Evolutionary conservation across 2,888 invertebrate species (phyloP).

Genomic region (Luffia ferchaultella): DNA sequence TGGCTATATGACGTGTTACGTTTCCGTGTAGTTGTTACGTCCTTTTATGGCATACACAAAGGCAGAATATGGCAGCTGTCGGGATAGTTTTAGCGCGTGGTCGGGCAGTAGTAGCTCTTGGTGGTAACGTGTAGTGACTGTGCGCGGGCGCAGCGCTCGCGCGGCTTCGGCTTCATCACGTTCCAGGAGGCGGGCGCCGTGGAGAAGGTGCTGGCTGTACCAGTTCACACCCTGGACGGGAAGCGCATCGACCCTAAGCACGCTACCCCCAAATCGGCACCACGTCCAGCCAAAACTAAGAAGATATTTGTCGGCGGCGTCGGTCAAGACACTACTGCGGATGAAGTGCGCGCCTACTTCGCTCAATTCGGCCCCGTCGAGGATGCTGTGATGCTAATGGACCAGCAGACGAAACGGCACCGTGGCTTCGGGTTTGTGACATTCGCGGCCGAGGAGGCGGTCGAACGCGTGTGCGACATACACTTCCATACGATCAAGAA

Average conservation of each 20-base stretch:
- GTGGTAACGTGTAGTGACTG: no score
- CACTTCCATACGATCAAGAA: conserved; percentile 94
- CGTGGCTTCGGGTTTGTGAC: conserved; percentile 92
- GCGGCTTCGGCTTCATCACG: conserved; percentile 94
- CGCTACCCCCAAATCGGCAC: conserved; percentile 90
- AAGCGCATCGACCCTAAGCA: conserved; percentile 95
- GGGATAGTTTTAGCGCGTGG: no score
- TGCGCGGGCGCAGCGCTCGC: conserved; percentile 81
- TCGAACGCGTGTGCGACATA: conserved; percentile 92
- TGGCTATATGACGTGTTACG: no score
- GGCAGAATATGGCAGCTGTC: no score
- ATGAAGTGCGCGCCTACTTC: conserved; percentile 91
- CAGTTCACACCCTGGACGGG: conserved; percentile 90
- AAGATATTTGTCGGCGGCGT: conserved; percentile 94
- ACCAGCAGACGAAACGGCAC: conserved; percentile 91
- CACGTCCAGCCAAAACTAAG: conserved; percentile 87
- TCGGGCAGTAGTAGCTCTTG: no score
- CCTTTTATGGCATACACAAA: no score
- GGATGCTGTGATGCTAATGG: conserved; percentile 94
- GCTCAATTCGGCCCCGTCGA: conserved; percentile 90
- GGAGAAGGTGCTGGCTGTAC: conserved; percentile 89
- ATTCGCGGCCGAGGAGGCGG: conserved; percentile 90
- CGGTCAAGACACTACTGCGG: conserved; percentile 90
- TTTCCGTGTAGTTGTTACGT: no score
- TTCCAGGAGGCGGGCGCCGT: conserved; percentile 91